Conservation (phyloP, 2,797 vertebrate species). For the Limnodromus scolopaceus region DNA sequence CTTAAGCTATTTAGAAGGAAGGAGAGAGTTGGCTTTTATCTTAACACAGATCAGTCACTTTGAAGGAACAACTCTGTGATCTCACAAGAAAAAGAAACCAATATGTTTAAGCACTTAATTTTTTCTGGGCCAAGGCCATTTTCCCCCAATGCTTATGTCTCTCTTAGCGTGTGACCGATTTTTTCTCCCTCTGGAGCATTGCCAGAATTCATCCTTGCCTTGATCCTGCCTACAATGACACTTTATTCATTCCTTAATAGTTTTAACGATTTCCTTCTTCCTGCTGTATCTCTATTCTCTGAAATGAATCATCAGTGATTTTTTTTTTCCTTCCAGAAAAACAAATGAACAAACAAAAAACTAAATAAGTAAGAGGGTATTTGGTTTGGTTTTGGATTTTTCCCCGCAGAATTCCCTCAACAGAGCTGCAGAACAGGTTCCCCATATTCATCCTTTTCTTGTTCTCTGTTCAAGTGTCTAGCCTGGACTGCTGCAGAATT, state of each 20-base stretch:
- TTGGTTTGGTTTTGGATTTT: neutral
- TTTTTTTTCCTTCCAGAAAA: neutral
- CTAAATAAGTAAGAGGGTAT: neutral
- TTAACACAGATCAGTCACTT: neutral
- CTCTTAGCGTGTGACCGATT: neutral
- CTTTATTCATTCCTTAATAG: neutral
- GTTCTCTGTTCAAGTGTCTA: neutral
- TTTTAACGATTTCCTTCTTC: neutral
- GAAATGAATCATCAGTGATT: neutral
- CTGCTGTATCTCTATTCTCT: neutral
- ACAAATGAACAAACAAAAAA: neutral
- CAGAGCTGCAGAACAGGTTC: neutral
- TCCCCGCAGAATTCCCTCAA: neutral
- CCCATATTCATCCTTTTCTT: neutral
- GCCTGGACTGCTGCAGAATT: neutral
- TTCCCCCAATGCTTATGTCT: neutral
- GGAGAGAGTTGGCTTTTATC: neutral
- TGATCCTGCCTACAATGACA: neutral
- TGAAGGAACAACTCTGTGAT: neutral
- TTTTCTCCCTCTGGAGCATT: neutral
- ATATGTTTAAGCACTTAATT: neutral
- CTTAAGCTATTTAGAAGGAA: neutral
- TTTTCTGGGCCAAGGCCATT: neutral
- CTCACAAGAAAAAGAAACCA: neutral
- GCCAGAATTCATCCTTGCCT: neutral